phyloP scores from a whole-genome alignment of 2,113 vertebrate genomes.

The Cepphus grylle region DNA sequence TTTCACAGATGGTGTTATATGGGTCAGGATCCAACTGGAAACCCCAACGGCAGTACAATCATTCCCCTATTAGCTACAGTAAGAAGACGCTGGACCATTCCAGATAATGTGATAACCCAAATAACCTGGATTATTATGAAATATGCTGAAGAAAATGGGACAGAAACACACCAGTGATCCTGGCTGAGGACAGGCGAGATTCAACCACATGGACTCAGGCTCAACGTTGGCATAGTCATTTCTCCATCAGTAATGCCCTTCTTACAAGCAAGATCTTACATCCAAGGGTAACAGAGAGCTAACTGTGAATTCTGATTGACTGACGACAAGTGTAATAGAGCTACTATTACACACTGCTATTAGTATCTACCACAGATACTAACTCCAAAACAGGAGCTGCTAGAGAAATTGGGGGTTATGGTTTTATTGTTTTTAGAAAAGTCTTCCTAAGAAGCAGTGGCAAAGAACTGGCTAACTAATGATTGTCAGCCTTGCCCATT shows the following conservation, averaged over 20 bases:
- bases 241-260: neutral
- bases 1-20: neutral
- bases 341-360: neutral
- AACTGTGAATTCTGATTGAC: neutral
- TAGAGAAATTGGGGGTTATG: neutral
- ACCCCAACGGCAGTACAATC: neutral
- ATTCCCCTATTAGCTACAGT: neutral
- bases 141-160: neutral
- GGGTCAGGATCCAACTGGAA: neutral
- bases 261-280: neutral
- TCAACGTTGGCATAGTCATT: neutral
- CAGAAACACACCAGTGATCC: neutral
- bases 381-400: neutral
- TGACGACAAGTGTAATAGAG: neutral
- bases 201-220: neutral
- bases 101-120: neutral
- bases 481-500: neutral
- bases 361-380: neutral
- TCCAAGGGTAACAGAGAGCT: neutral
- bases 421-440: neutral
- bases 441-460: neutral
- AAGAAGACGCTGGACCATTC: neutral
- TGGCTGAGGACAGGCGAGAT: neutral
- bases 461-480: neutral
- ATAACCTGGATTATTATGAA: neutral